Conservation (phyloP, 2,797 vertebrate species). For the Rhynchonycteris naso region DNA sequence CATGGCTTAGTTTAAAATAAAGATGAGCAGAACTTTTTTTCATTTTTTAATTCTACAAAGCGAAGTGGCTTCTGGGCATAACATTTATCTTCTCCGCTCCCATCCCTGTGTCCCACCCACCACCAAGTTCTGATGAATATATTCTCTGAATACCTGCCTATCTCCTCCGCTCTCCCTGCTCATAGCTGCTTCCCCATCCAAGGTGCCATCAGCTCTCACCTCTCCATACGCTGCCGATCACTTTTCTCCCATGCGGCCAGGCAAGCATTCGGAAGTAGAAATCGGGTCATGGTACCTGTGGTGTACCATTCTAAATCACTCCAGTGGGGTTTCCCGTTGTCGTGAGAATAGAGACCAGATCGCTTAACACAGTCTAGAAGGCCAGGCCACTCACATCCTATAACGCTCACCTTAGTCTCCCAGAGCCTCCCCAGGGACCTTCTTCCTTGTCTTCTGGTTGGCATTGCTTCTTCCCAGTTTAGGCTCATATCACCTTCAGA, state of each 20-base stretch:
- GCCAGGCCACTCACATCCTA: not conserved
- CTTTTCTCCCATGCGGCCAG: not conserved
- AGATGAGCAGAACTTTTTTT: not conserved
- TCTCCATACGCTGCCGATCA: not conserved
- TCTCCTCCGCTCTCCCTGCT: not conserved
- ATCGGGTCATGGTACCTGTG: not conserved
- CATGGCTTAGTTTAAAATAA: not conserved
- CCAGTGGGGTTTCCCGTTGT: not conserved
- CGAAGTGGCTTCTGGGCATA: not conserved
- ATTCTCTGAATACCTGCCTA: not conserved
- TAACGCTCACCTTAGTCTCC: not conserved
- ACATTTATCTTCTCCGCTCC: not conserved
- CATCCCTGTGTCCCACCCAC: not conserved
- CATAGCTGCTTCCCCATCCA: not conserved
- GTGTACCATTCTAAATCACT: not conserved
- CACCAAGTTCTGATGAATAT: not conserved
- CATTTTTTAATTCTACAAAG: not conserved
- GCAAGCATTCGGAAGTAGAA: not conserved
- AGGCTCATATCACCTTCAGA: not conserved
- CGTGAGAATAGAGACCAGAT: not conserved
- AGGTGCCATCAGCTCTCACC: not conserved
- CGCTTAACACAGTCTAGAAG: not conserved
- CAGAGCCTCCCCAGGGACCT: not conserved
- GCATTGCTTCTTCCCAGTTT: not conserved
- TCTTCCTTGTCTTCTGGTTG: not conserved